A percentile compares a stretch with the other conserved stretches of the same genome.
These are phyloP conservation scores for Decapterus maruadsi DNA, from an alignment of 2,797 vertebrate genomes.

Conservation along the genomic window DNA sequence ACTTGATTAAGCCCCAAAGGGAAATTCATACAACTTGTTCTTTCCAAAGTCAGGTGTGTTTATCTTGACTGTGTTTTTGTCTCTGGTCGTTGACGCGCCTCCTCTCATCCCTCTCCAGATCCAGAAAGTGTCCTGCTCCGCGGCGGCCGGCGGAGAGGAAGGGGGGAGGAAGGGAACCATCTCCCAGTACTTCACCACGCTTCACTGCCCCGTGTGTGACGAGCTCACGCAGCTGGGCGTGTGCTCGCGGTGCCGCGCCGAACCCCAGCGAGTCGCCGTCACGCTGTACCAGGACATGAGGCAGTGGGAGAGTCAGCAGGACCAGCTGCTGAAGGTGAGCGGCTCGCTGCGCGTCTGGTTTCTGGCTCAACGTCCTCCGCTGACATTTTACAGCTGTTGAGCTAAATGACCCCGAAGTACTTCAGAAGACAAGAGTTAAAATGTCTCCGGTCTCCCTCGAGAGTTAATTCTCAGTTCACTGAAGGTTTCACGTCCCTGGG, in stretches of 20 bases:
- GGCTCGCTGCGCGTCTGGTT: not conserved
- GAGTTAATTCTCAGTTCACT: too few species aligned
- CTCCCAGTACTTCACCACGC: slow-evolving; percentile 97
- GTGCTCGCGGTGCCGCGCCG: slow-evolving; percentile 90
- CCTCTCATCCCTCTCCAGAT: slow-evolving; percentile 79
- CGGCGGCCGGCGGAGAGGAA: slow-evolving; percentile 78
- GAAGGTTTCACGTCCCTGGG: too few species aligned
- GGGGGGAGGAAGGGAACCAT: slow-evolving; percentile 93
- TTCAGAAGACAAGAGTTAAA: not conserved
- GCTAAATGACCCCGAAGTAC: too few species aligned
- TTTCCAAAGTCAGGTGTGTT: too few species aligned
- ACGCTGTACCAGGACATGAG: slow-evolving; percentile 94
- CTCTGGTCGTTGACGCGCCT: not conserved
- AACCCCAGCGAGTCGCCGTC: slow-evolving; percentile 92
- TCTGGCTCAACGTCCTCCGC: too few species aligned
- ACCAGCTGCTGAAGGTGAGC: slow-evolving; percentile 93
- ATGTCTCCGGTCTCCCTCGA: too few species aligned
- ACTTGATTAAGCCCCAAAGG: too few species aligned
- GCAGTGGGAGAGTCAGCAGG: slow-evolving; percentile 91
- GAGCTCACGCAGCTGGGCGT: slow-evolving; percentile 95
- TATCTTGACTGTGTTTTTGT: not conserved
- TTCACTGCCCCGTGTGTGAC: slow-evolving; percentile 97
- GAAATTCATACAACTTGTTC: too few species aligned
- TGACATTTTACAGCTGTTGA: too few species aligned
- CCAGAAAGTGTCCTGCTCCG: slow-evolving; percentile 89